phyloP scores from a whole-genome alignment of 2,113 vertebrate species.

The Peromyscus maniculatus region DNA sequence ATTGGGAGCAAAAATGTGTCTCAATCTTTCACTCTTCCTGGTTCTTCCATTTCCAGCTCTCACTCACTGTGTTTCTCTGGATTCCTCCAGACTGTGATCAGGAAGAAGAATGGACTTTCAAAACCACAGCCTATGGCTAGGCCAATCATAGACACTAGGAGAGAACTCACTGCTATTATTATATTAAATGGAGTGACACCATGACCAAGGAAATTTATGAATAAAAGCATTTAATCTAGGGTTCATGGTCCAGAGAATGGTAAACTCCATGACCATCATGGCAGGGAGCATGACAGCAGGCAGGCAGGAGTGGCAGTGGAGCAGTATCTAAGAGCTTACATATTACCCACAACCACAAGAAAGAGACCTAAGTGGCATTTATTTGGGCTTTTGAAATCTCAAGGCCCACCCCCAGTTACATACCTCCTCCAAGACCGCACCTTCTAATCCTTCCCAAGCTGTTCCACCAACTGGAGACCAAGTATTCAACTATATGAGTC shows the following conservation, averaged over 20 bases:
- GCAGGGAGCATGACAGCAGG: neutral
- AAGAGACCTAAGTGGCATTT: neutral
- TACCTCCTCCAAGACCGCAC: neutral
- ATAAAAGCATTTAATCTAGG: neutral
- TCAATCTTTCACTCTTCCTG: neutral
- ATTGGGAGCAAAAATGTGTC: neutral
- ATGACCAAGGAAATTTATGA: neutral
- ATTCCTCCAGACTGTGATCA: neutral
- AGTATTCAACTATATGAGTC: neutral
- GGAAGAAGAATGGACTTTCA: neutral
- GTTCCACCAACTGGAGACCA: neutral
- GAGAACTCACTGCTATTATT: neutral
- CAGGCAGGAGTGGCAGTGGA: neutral
- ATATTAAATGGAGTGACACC: neutral
- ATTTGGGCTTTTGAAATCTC: neutral
- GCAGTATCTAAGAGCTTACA: neutral
- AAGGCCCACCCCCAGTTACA: neutral
- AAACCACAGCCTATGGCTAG: neutral
- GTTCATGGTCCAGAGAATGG: neutral
- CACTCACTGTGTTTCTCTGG: neutral
- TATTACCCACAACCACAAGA: neutral
- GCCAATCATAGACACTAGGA: neutral
- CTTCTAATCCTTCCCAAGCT: neutral
- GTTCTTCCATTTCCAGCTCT: neutral
- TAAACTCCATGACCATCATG: neutral